Base-by-base conservation (phyloP, 2,113 vertebrate genomes). In the Gadus chalcogrammus region DNA sequence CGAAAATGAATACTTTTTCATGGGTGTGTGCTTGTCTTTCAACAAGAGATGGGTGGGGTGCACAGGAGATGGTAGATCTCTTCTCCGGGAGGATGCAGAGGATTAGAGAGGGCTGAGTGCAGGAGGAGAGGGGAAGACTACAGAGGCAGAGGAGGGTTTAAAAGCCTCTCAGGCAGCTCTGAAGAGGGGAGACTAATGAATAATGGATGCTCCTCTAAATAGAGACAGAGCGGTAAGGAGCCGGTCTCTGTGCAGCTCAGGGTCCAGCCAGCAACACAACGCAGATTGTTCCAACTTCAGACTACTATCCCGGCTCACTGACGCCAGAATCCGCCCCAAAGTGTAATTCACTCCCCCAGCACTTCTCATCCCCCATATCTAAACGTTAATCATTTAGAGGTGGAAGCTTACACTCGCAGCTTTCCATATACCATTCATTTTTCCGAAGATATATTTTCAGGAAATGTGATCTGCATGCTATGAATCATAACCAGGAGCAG, bases 201-300 rank as follows among this genome's bases (percentile, higher is more conserved):
- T 92, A 89, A 92, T 91, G 79, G 84, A 93, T 92, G 90, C 55
- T 80, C 69, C 84, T 82, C 80, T 79, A 90, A 91, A 91, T 90
- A 91, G 90, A 85, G 81, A 83, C 77, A 73, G 71, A 61, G 15
- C 8, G n/a, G 65, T 5, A 68, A 71, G 81, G 69, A 79, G 72
- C 75, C 63, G 61, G 74, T 69, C 66, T 77, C 67, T 9, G 15
- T 72, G 71, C 68, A 75, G 42, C 77, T 71, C 31, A 58, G 60
- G 13, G 66, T 67, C 68, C 17, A 18, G n/a, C 55, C 35, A 13
- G 42, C 8, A 38, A 65, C 72, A 72, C 70, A 69, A 61, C 76
- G 67, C 67, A 58, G 55, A 58, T 17, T 58, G n/a, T 58, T n/a
- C 55, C 55, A 17, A n/a, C 3, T n/a, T 17, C 42, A 13, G 42